Base-by-base conservation (phyloP, 2,888 invertebrate species). In the Tethea ocularis region DNA sequence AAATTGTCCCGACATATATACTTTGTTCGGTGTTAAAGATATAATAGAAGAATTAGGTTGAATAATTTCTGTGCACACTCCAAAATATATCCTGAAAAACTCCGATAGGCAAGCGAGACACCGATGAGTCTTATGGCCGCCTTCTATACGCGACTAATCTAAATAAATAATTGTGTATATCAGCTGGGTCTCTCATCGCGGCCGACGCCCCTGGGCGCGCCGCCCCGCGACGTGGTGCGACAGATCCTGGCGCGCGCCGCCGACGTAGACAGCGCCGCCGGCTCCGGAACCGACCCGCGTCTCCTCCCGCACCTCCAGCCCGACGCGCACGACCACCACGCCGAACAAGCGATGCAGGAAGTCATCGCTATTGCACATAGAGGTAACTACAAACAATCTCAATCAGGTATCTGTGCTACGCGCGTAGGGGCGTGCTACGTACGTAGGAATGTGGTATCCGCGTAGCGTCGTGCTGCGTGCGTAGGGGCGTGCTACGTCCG, bases 311-410 rank as follows among this genome's bases (percentile, higher is more conserved):
- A 52, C 72, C 76, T 55, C 78, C 74, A 51, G n/a, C 75, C 62
- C 38, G n/a, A 15, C 38, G 38, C 15, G 15, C 17, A 17, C 17
- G 5, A 5, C 38, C 81, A 74, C 33, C 33, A 29, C 7, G 13
- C 33, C 33, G 80, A 85, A 63, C 88, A 89, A 71, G 82, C 84
- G 73, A 89, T 91, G 89, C 77, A 92, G 68, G 92, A 93, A 70
- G 87, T 92, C 74, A 93, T 93, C 64, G 92, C 92, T 54, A 93
- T 93, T 72, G 92, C 92, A 74, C 90, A 91, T 80, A 90, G 85
- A 91, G 92, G 92, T 91, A 70, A 24, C 20, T 3, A 7, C 38
- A 22, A 0, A 33, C 33, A 13, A 5, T n/a, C n/a, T n/a, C n/a
- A n/a, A n/a, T n/a, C n/a, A n/a, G n/a, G n/a, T n/a, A n/a, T n/a